phyloP scores from a whole-genome alignment of 2,797 vertebrate species.

The Malurus leucopterus region DNA sequence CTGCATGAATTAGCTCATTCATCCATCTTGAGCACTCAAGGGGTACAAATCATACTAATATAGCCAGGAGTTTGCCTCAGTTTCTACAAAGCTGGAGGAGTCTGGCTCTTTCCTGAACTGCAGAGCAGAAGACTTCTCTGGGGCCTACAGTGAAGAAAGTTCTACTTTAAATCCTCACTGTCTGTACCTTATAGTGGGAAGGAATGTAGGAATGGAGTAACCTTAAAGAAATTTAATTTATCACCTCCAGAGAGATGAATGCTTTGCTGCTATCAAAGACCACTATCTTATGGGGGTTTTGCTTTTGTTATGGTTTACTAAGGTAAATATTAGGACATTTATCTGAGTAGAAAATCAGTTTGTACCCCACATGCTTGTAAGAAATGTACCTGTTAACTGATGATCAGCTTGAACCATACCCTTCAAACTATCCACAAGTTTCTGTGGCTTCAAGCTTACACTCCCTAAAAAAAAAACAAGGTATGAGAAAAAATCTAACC shows the following conservation, averaged over 20 bases:
- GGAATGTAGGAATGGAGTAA: not conserved
- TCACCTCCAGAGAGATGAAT: not conserved
- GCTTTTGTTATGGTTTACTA: not conserved
- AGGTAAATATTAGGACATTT: not conserved
- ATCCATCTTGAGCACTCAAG: not conserved
- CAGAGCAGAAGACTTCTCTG: not conserved
- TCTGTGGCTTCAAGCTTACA: not conserved
- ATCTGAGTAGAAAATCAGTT: not conserved
- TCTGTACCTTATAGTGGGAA: not conserved
- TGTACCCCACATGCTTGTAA: not conserved
- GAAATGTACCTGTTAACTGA: not conserved
- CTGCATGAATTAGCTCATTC: not conserved
- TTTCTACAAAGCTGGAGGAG: not conserved
- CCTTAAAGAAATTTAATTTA: not conserved
- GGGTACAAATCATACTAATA: not conserved
- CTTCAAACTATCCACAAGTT: not conserved
- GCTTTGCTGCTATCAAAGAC: not conserved
- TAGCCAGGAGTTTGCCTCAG: not conserved
- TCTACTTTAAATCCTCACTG: not conserved
- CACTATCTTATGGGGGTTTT: fast-evolving
- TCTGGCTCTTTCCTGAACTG: not conserved
- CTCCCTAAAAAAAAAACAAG: not conserved
- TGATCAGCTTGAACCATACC: not conserved
- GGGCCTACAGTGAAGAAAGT: fast-evolving
- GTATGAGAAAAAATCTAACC: not conserved